A percentile compares a stretch with the other conserved stretches of the same genome.
These are phyloP conservation scores for Cosmorhoe ocellata DNA, from an alignment of 2,888 invertebrate genomes.

Conservation along the genomic window DNA sequence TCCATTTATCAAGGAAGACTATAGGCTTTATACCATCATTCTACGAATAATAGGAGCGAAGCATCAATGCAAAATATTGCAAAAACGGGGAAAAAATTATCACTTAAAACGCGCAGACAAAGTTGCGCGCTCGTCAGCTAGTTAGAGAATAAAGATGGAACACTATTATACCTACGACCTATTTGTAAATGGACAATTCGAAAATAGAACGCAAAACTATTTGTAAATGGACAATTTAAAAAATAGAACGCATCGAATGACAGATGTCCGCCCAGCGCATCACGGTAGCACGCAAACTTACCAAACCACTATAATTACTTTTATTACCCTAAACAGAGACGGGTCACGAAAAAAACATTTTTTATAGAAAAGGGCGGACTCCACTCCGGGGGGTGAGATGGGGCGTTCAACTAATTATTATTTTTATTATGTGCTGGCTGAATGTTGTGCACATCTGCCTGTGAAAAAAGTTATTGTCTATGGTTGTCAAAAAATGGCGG, in stretches of 20 bases:
- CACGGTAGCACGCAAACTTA: slow-evolving; percentile 39
- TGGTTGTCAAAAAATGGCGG: slow-evolving; percentile 46
- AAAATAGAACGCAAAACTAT: slow-evolving; percentile 13
- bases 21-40: too few relatives aligned
- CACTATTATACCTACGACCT: too few relatives aligned
- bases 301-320: slow-evolving; percentile 59
- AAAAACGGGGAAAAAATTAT: too few relatives aligned
- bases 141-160: too few relatives aligned
- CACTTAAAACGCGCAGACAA: too few relatives aligned
- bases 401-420: slow-evolving; percentile 52
- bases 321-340: slow-evolving; percentile 53
- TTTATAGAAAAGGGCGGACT: slow-evolving; percentile 51
- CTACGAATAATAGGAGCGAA: too few relatives aligned
- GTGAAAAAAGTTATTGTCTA: slow-evolving; percentile 52
- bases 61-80: too few relatives aligned
- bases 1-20: too few relatives aligned
- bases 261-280: slow-evolving; percentile 34
- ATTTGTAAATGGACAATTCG: slow-evolving; percentile 18
- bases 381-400: slow-evolving; percentile 41
- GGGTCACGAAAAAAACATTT: slow-evolving; percentile 41
- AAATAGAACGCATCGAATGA: slow-evolving; percentile 6
- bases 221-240: too few relatives aligned
- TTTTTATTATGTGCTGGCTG: slow-evolving; percentile 50
- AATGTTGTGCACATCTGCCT: slow-evolving; percentile 67
- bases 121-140: too few relatives aligned